Percentiles rank a stretch among this genome's conserved stretches.
These are phyloP conservation scores for Eulimnadia texana DNA, from an alignment of 1,140 invertebrate species.

Conservation along the genomic window DNA sequence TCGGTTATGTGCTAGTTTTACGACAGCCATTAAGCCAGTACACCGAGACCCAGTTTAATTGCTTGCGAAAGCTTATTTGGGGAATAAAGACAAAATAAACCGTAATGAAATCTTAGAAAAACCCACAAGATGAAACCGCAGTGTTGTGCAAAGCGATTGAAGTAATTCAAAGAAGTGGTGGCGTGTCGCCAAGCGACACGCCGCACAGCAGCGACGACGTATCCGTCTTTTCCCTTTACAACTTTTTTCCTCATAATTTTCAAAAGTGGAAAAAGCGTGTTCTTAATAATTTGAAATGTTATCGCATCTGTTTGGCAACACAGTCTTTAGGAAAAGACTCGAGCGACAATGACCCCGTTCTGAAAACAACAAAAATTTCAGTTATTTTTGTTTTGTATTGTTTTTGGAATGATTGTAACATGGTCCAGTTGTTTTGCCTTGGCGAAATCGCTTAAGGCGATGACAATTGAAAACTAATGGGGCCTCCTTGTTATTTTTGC, in stretches of 20 bases:
- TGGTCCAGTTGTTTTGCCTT: too few species aligned
- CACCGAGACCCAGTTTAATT: too few species aligned
- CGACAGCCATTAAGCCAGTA: too few species aligned
- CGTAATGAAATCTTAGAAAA: background rate
- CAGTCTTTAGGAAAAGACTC: too few species aligned
- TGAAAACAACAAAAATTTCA: too few species aligned
- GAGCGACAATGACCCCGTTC: too few species aligned
- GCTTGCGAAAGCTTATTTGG: too few species aligned
- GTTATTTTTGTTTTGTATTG: background rate
- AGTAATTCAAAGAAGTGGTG: background rate
- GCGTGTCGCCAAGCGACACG: background rate
- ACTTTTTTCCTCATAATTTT: background rate
- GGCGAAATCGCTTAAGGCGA: too few species aligned
- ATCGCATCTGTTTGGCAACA: too few species aligned
- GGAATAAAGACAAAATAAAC: background rate
- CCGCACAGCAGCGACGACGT: background rate
- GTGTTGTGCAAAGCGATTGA: background rate
- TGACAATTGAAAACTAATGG: too few species aligned
- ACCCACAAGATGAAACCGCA: background rate
- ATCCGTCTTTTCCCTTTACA: background rate
- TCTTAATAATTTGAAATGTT: background rate
- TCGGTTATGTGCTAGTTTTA: too few species aligned
- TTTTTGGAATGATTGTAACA: background rate
- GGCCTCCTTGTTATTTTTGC: background rate
- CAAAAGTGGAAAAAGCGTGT: background rate